Evolutionary conservation across 2,888 invertebrate genomes (phyloP).

Genomic region (Xanthorhoe spadicearia): DNA sequence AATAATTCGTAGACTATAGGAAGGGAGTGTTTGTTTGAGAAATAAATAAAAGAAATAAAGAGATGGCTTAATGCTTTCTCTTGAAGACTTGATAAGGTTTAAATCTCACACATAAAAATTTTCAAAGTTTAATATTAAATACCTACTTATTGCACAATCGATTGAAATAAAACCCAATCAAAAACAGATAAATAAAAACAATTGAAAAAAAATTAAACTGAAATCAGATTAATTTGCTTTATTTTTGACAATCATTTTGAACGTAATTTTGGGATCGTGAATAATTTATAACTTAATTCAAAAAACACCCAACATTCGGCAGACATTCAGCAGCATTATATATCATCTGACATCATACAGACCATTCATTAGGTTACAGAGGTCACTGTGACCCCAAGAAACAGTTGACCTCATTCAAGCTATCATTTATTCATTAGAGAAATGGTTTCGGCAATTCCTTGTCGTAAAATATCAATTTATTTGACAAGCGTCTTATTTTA

Average conservation of each 20-base stretch:
- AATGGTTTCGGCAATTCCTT: conserved; percentile 26
- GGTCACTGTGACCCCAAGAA: conserved; percentile 28
- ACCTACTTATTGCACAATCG: no score
- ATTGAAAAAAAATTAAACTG: no score
- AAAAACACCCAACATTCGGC: neutral
- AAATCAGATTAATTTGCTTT: neutral
- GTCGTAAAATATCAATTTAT: conserved; percentile 28
- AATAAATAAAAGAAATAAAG: no score
- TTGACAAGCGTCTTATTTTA: neutral
- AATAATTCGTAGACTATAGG: no score
- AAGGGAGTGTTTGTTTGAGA: no score
- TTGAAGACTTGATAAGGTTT: no score
- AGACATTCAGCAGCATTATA: neutral
- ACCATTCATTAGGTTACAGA: conserved; percentile 20
- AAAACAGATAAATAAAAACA: no score
- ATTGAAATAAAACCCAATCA: no score
- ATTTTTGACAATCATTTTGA: no score
- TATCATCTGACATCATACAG: neutral
- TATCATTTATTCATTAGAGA: conserved; percentile 43
- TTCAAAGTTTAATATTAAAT: no score
- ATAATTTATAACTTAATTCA: neutral
- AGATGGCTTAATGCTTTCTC: no score
- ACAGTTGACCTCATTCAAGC: conserved; percentile 33
- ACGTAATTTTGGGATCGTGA: neutral
- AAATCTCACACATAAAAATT: no score